Conservation (phyloP, 1,140 invertebrate species). For the Subanguina moxae region DNA sequence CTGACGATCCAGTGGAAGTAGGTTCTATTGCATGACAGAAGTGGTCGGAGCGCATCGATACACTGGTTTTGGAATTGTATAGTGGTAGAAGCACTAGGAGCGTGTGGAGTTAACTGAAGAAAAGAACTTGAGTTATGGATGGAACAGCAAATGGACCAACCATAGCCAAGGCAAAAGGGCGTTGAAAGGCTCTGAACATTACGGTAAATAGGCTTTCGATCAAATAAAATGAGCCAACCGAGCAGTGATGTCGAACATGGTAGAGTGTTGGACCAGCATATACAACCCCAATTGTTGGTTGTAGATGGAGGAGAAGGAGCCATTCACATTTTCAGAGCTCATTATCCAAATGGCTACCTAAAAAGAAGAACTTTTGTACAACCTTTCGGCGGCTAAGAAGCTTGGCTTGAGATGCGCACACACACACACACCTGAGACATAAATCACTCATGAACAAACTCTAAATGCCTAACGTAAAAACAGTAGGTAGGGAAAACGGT, state of each 20-base stretch:
- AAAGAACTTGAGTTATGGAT: too few species aligned
- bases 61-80: slow-evolving; percentile 24
- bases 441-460: too few species aligned
- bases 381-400: too few species aligned
- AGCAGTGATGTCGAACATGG: slow-evolving; percentile 48
- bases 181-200: slow-evolving; percentile 54
- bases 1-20: slow-evolving; percentile 32
- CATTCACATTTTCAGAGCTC: slow-evolving; percentile 54
- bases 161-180: slow-evolving; percentile 49
- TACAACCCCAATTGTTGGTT: slow-evolving; percentile 50
- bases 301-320: slow-evolving; percentile 35
- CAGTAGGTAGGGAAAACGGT: background rate
- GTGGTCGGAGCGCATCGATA: slow-evolving; percentile 32
- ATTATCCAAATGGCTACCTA: slow-evolving; percentile 48
- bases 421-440: too few species aligned
- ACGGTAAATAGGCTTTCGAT: too few species aligned
- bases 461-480: too few species aligned
- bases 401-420: too few species aligned
- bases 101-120: slow-evolving; percentile 29
- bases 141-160: too few species aligned
- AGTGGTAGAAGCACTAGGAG: slow-evolving; percentile 27
- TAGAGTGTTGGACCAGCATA: slow-evolving; percentile 41
- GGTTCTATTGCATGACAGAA: slow-evolving; percentile 48
- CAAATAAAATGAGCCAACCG: too few species aligned
- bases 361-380: too few species aligned